Evolutionary conservation across 2,888 invertebrate species (phyloP), one percentile per base, ranked within the genome.

Genomic region (Lasius platythorax): DNA sequence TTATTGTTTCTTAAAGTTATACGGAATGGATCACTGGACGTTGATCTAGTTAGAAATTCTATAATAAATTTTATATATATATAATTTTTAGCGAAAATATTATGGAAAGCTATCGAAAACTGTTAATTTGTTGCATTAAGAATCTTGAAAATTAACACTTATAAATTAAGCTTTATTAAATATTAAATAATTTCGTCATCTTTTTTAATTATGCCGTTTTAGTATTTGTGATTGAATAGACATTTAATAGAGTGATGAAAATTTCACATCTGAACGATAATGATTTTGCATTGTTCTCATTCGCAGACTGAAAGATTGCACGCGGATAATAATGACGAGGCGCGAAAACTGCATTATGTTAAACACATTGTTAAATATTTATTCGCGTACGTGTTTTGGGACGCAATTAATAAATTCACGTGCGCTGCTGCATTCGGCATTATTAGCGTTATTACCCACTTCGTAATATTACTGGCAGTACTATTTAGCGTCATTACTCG

Each of bases 401-500:
- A 58, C 23, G 43, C 33, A 43, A 70, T 70, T 79, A 70, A 79
- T 79, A 79, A 79, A 78, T 81, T 46, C 50, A 81, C 12, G 53
- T n/a, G 53, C n/a, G n/a, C 28, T 30, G 37, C 28, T 18, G 46
- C 75, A 74, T 58, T 64, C 64, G 15, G 28, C 75, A 40, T 64
- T 72, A 82, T 64, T 64, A 74, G 74, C 63, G 64, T 75, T 64
- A 82, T 82, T 74, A 75, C 50, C 40, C 50, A 75, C 37, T 50
- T 53, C 23, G 53, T 81, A 64, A 64, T 75, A 82, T 82, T 56
- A 61, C 64, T 15, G 43, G n/a, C 23, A n/a, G 70, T 33, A 37
- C 46, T 79, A 79, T 79, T 79, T 70, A 61, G 61, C 72, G 23
- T 79, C 46, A 79, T 79, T 79, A 79, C 72, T 70, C 79, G 56